Base-by-base conservation (phyloP, 2,797 vertebrate species). In the Liparis tanakae region DNA sequence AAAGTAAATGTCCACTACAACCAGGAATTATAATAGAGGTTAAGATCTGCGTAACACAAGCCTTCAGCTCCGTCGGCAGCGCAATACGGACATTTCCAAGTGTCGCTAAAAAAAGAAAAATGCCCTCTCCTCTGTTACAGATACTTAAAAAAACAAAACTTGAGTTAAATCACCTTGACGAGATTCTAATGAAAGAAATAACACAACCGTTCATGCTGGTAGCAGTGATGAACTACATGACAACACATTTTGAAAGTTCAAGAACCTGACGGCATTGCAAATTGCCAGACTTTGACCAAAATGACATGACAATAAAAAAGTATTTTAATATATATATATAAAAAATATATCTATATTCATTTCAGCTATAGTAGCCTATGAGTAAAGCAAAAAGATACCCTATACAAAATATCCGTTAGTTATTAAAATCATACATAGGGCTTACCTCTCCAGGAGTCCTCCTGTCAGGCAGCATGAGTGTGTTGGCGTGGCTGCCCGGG, bases 361-460 rank as follows among this genome's bases (percentile, higher is more conserved):
- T 30, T 30, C 25, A 30, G 3, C 25, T 2, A 30, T 2, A 30
- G n/a, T n/a, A 30, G 25, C 25, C 25, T 30, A 30, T 30, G n/a
- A 30, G 5, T 18, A 10, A 18, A 36, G 3, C 10, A n/a, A 54
- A 41, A 3, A 30, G 10, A 20, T 33, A 14, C 4, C 2, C 14
- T 37, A 22, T 1, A 15, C 10, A 39, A 15, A 10, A 20, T 0
- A 53, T 30, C 1, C n/a, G 60, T 6, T 7, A 30, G 6, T 5
- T 22, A 37, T 22, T n/a, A 30, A 37, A 18, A n/a, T 25, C 22
- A 33, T 25, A 25, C 3, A 34, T 17, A 5, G 54, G 20, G 46
- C 68, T 70, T 87, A 87, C 86, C 86, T 86, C 84, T 51, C 50
- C 74, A 69, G 79, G 69, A 30, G 75, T 12, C 17, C 17, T 36